Conservation (phyloP, 2,113 vertebrate genomes). For the Orientallactaga bullata region DNA sequence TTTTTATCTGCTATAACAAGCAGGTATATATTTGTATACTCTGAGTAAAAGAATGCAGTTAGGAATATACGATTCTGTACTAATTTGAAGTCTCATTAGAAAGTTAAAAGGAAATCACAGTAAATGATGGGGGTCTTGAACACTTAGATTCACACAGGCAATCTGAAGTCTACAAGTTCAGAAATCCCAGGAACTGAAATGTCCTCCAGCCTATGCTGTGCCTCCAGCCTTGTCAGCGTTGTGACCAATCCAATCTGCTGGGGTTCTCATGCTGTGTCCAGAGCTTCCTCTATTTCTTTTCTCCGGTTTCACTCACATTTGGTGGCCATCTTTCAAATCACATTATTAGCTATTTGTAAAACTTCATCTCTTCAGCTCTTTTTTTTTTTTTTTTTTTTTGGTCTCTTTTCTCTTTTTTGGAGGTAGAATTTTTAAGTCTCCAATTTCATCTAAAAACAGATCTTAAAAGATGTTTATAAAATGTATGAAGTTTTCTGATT, state of each 20-base stretch:
- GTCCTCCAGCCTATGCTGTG: neutral
- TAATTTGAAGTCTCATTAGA: neutral
- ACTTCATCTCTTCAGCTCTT: neutral
- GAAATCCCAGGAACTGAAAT: neutral
- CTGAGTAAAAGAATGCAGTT: neutral
- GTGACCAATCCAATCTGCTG: neutral
- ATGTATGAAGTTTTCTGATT: neutral
- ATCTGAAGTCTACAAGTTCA: neutral
- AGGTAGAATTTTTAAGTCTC: constrained; percentile 25
- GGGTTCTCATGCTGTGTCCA: constrained; percentile 1
- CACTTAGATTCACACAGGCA: neutral
- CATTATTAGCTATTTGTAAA: constrained; percentile 31
- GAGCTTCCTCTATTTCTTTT: constrained; percentile 40
- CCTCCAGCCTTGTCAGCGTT: neutral
- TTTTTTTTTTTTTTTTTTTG: neutral
- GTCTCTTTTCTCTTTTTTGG: constrained; percentile 2
- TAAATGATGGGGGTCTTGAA: neutral
- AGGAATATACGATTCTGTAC: neutral
- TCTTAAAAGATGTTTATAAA: constrained; percentile 57
- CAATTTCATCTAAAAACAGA: constrained; percentile 41
- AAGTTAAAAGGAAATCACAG: constrained; percentile 18
- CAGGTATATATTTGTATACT: neutral
- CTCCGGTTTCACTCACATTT: constrained; percentile 25
- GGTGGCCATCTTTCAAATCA: constrained; percentile 47
- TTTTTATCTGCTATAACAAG: constrained; percentile 34